Percentiles rank a stretch among this genome's conserved stretches.
Evolutionary conservation across 2,113 vertebrate genomes (phyloP).

Genomic region (Hippocampus zosterae): DNA sequence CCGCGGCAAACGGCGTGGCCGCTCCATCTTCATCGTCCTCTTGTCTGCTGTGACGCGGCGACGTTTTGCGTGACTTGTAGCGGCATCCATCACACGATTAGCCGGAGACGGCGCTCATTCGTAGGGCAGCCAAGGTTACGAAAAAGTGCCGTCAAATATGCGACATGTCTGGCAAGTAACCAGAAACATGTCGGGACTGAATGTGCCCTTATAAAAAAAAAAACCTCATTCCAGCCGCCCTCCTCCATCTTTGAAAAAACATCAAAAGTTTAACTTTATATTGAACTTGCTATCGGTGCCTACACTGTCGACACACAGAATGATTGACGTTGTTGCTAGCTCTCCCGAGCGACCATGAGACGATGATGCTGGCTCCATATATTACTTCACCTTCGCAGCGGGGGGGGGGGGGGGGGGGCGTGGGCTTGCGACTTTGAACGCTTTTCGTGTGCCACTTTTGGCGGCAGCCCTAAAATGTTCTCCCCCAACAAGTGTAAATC

Average conservation of each 20-base stretch:
- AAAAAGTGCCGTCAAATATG: no score
- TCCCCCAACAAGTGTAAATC: conserved; percentile 18
- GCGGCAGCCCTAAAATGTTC: conserved; percentile 11
- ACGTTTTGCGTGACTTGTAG: conserved; percentile 58
- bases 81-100: conserved; percentile 56
- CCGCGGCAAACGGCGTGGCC: not conserved
- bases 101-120: not conserved
- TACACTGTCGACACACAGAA: conserved; percentile 10
- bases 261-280: not conserved
- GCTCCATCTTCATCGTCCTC: conserved; percentile 53
- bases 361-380: conserved; percentile 13
- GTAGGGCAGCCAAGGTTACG: no score
- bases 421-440: conserved; percentile 14
- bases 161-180: not conserved
- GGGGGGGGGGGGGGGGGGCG: no score
- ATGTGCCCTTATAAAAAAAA: not conserved
- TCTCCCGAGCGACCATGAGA: conserved; percentile 21
- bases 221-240: conserved; percentile 14
- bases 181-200: not conserved
- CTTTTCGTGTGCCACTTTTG: conserved; percentile 8
- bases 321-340: conserved; percentile 33
- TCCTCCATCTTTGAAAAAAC: conserved; percentile 14
- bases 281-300: not conserved
- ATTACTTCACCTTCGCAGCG: conserved; percentile 17
- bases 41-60: conserved; percentile 50